phyloP scores from a whole-genome alignment of 2,797 vertebrate species.

The Pygocentrus nattereri region DNA sequence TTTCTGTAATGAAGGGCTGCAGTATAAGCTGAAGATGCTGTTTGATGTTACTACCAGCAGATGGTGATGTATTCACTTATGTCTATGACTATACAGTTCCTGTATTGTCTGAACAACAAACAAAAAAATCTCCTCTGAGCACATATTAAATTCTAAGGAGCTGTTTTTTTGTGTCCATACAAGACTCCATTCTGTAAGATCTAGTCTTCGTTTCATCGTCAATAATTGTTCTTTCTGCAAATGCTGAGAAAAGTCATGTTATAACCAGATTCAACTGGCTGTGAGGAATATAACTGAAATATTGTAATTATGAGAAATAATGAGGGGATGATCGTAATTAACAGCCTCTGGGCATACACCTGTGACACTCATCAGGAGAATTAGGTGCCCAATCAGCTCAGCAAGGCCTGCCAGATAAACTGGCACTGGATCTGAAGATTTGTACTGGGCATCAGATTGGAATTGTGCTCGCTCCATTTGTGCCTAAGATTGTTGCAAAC shows the following conservation, averaged over 20 bases:
- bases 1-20: not conserved
- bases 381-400: constrained; percentile 56
- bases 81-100: not conserved
- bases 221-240: constrained; percentile 37
- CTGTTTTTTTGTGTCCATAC: not conserved
- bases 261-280: constrained; percentile 53
- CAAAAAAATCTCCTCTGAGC: not conserved
- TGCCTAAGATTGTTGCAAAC: constrained; percentile 46
- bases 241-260: constrained; percentile 26
- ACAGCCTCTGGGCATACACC: constrained; percentile 62
- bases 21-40: not conserved
- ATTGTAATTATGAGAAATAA: constrained; percentile 63
- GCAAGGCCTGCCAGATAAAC: constrained; percentile 45
- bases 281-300: constrained; percentile 52
- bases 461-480: constrained; percentile 51
- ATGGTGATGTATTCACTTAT: constrained; percentile 39
- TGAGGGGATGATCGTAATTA: constrained; percentile 62
- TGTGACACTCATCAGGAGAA: constrained; percentile 65
- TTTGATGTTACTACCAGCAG: constrained; percentile 41
- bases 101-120: not conserved
- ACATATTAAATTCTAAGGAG: not conserved
- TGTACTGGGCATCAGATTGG: constrained; percentile 52
- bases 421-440: constrained; percentile 53
- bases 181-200: constrained; percentile 13
- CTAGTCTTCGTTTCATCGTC: constrained; percentile 1